Evolutionary conservation across 2,888 invertebrate genomes (phyloP).

Genomic region (Seira ritae): DNA sequence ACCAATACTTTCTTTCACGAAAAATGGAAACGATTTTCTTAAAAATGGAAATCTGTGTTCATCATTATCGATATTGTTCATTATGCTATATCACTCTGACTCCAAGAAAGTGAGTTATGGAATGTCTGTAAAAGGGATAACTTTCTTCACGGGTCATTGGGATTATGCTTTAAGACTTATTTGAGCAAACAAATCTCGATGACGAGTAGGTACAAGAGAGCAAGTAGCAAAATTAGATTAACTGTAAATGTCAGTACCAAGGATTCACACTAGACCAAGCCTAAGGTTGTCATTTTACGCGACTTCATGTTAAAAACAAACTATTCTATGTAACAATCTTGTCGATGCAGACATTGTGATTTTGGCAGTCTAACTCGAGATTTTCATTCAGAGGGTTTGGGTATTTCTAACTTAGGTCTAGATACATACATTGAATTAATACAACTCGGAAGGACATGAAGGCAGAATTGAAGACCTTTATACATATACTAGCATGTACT

Average conservation of each 20-base stretch:
- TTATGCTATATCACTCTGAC: not conserved
- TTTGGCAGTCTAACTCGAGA: no score
- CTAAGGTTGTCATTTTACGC: no score
- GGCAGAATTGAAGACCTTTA: no score
- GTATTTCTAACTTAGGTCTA: no score
- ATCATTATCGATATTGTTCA: not conserved
- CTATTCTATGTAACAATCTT: no score
- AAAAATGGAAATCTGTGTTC: not conserved
- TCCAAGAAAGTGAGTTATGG: not conserved
- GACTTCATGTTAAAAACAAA: no score
- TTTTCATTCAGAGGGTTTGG: no score
- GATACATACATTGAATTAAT: no score
- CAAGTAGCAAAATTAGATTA: conserved; percentile 4
- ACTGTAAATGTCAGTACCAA: conserved; percentile 4
- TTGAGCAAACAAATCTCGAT: no score
- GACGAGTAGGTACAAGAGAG: not conserved
- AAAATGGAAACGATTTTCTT: not conserved
- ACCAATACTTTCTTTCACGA: not conserved
- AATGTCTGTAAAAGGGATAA: not conserved
- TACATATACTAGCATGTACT: no score
- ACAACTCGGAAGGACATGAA: no score
- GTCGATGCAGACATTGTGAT: no score
- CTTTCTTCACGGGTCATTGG: conserved; percentile 15
- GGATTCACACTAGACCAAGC: not conserved
- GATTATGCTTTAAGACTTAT: not conserved